phyloP scores from a whole-genome alignment of 2,113 vertebrate species.

The Chloropsis hardwickii region DNA sequence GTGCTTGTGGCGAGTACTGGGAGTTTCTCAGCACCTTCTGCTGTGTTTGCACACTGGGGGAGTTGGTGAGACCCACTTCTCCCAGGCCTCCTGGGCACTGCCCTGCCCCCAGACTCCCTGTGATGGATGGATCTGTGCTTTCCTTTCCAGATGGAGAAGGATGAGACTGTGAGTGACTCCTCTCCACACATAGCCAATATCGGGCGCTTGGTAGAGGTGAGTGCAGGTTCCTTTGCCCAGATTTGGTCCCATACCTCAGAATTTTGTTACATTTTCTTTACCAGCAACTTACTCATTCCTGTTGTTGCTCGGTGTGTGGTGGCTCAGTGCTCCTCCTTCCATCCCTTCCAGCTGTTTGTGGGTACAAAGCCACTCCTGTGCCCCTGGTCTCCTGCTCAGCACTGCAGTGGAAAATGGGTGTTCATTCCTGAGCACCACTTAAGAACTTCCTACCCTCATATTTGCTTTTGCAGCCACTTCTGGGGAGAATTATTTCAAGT shows the following conservation, averaged over 20 bases:
- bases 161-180: constrained; percentile 92
- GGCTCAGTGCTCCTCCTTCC: not conserved
- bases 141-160: constrained; percentile 89
- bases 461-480: not conserved
- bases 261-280: not conserved
- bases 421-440: not conserved
- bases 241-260: rapidly evolving
- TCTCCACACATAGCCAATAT: constrained; percentile 98
- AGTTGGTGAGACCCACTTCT: not conserved
- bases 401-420: rapidly evolving
- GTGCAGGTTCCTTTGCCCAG: rapidly evolving
- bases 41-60: not conserved
- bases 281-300: rapidly evolving
- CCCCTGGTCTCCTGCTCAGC: not conserved
- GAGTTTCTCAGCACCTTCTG: rapidly evolving
- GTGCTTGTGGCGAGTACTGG: rapidly evolving
- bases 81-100: not conserved
- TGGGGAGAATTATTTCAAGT: not conserved
- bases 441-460: rapidly evolving
- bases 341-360: not conserved
- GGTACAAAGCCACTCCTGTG: not conserved
- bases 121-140: not conserved
- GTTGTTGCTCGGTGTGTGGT: not conserved
- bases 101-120: rapidly evolving
- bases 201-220: constrained; percentile 95